phyloP scores from a whole-genome alignment of 2,888 invertebrate species.

The Leistus spinibarbis region DNA sequence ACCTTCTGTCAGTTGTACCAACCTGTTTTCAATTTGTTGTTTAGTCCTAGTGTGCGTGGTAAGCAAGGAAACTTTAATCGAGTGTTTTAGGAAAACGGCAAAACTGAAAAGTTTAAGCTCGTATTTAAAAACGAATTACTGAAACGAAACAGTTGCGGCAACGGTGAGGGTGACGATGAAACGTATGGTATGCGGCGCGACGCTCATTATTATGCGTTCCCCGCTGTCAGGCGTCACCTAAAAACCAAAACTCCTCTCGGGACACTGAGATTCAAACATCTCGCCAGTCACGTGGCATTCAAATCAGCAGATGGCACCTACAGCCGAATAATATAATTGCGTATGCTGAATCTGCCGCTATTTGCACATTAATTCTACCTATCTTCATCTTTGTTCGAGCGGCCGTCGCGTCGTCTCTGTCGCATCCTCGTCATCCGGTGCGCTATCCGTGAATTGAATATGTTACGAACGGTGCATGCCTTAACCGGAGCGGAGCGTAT shows the following conservation, averaged over 20 bases:
- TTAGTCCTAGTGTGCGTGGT: neutral
- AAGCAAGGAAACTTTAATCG: neutral
- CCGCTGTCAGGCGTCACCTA: constrained; percentile 14
- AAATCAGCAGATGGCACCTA: constrained; percentile 34
- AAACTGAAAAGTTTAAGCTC: neutral
- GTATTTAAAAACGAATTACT: constrained; percentile 30
- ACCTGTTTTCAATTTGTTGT: neutral
- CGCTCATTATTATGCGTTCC: constrained; percentile 34
- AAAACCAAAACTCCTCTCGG: constrained; percentile 21
- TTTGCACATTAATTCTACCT: constrained; percentile 15
- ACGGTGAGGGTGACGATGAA: constrained; percentile 2
- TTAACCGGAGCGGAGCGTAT: no score
- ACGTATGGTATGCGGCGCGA: neutral
- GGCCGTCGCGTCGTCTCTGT: neutral
- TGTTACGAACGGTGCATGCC: neutral
- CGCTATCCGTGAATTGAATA: neutral
- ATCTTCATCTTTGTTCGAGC: neutral
- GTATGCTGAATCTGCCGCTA: constrained; percentile 14
- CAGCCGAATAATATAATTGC: constrained; percentile 16
- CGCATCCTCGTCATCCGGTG: neutral
- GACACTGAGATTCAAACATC: constrained; percentile 12
- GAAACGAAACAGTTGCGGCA: constrained; percentile 13
- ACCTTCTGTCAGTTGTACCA: neutral
- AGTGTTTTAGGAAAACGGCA: neutral
- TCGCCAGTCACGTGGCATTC: constrained; percentile 20